Evolutionary conservation across 2,113 vertebrate species (phyloP).

Genomic region (Trochalopteron elliotii): DNA sequence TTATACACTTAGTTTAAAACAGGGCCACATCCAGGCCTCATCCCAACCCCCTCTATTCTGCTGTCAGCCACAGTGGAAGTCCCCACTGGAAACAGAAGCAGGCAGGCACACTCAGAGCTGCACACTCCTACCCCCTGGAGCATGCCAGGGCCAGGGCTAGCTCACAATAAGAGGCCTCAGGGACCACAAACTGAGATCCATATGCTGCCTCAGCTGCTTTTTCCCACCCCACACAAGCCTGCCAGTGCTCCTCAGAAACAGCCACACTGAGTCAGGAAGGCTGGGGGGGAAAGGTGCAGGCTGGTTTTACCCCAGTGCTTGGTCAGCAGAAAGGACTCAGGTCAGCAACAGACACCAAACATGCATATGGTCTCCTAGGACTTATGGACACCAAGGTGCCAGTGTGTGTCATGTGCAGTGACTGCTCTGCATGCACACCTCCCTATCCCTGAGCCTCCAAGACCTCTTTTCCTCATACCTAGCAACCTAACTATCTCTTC

Average conservation of each 20-base stretch:
- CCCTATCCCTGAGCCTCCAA: not conserved
- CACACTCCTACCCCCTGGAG: not conserved
- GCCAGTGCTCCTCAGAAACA: not conserved
- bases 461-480: not conserved
- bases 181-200: not conserved
- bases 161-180: not conserved
- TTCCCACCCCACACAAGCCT: not conserved
- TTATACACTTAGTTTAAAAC: not conserved
- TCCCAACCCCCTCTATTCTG: not conserved
- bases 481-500: not conserved
- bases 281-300: not conserved
- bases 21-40: not conserved
- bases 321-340: not conserved
- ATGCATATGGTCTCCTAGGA: not conserved
- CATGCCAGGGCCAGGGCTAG: not conserved
- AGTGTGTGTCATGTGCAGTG: not conserved
- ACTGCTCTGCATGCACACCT: not conserved
- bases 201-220: not conserved
- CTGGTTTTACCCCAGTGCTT: not conserved
- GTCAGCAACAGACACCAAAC: not conserved
- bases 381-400: not conserved
- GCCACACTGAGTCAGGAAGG: not conserved
- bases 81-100: not conserved
- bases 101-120: fast-evolving
- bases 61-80: not conserved